phyloP scores from a whole-genome alignment of 2,113 vertebrate species.

The Hyla sarda region DNA sequence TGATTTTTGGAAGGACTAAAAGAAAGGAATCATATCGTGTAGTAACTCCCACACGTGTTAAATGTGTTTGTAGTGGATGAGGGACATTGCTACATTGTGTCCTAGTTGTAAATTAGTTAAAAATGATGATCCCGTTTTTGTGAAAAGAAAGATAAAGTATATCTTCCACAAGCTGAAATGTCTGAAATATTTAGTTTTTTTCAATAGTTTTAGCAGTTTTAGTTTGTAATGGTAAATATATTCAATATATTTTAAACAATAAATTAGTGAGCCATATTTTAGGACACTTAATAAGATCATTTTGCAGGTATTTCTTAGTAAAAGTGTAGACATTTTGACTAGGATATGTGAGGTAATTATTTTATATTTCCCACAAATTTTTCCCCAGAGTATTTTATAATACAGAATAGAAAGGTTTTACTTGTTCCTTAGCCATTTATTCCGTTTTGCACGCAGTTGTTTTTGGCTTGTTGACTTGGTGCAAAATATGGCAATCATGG shows the following conservation, averaged over 20 bases:
- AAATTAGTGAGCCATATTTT: no score
- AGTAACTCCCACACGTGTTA: slow-evolving; percentile 67
- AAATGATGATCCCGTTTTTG: not conserved
- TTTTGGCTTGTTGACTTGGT: not conserved
- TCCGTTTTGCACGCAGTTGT: not conserved
- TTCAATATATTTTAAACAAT: not conserved
- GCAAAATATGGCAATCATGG: not conserved
- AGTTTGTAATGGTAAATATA: not conserved
- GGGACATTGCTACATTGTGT: slow-evolving; percentile 47
- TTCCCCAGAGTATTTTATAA: not conserved
- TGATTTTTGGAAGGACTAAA: slow-evolving; percentile 85
- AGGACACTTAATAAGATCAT: no score
- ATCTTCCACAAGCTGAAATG: not conserved
- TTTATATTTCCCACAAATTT: not conserved
- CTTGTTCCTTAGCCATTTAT: not conserved
- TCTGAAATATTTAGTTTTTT: not conserved
- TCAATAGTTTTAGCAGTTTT: not conserved
- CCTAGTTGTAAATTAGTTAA: not conserved
- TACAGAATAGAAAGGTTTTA: not conserved
- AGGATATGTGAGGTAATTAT: not conserved
- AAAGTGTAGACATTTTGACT: not conserved
- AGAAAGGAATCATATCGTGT: slow-evolving; percentile 70
- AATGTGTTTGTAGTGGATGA: slow-evolving; percentile 68
- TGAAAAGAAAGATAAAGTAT: not conserved
- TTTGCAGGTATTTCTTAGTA: no score